Base-by-base conservation (phyloP, 2,888 invertebrate genomes). In the Eristalis tenax region DNA sequence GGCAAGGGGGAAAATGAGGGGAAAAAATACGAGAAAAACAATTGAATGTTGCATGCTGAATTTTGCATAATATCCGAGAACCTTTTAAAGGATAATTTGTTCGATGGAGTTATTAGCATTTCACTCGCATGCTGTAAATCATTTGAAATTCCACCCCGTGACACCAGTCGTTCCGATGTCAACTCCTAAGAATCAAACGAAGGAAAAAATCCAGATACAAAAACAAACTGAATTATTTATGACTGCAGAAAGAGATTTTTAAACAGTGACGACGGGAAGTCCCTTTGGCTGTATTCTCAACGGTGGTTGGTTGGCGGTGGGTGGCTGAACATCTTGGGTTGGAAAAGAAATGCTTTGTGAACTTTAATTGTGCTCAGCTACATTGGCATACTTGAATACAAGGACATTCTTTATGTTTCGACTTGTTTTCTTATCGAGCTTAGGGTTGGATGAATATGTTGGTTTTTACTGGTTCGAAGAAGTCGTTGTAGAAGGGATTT, bases 171-270 rank as follows among this genome's bases (percentile, higher is more conserved):
- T 50, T 4, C 32, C 8, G 32, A 65, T 56, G 38, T 32, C 74
- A 56, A 40, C 38, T 57, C 57, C n/a, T 26, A 40, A 32, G 59
- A 76, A 26, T 22, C 2, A 61, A 40, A 28, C 59, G 15, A 23
- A 23, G 26, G 26, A 5, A 59, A 23, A 59, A 50, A 50, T 50
- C n/a, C 50, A 18, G 26, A 59, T 28, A 57, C 26, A 76, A 68
- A 68, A 63, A 63, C 73, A 63, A 35, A 69, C 23, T 77, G 69
- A 69, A 77, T 77, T 69, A 77, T 77, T 77, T 77, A 77, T 77
- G 50, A 77, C 40, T 77, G 77, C 26, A 77, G 26, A 69, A 69
- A 32, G n/a, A 76, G 66, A 66, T 76, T 66, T 59, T 66, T 66
- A 65, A 59, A 65, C 57, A 40, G 26, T 75, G 65, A 57, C 23